Base-by-base conservation (phyloP, 2,113 vertebrate species). In the Microcebus ravelobensis region DNA sequence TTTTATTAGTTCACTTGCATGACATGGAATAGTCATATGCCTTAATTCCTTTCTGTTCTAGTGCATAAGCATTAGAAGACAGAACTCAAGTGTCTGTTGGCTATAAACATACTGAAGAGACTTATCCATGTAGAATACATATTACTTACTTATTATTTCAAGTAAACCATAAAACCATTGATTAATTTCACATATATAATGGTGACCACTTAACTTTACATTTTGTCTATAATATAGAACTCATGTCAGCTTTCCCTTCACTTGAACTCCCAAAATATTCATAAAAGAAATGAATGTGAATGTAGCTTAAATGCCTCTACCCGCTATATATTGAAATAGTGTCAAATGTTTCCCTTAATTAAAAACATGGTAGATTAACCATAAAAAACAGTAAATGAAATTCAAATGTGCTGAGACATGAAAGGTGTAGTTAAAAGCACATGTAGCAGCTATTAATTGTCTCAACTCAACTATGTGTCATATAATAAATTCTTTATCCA, bases 231-330 rank as follows among this genome's bases (percentile, higher is more conserved):
- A 92, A 74, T 45, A 1, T 31, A 21, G 77, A 65, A 83, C 27
- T 93, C 27, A 67, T 27, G 29, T 65, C 76, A 95, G 17, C 23
- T 92, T 82, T 93, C 36, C 74, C 15, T 91, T 95, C 61, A 77
- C 18, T 59, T 93, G 42, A 80, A 73, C 27, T 94, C 50, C 39
- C 36, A 42, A 95, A 90, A 90, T 80, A 95, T 42, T 74, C 92
- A 7, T 70, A 81, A 71, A 93, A 90, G 91, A 87, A 98, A 98
- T 90, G 73, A 93, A 95, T 86, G 61, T 94, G 36, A 96, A 93
- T 70, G 70, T 1, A 70, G 52, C 68, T 91, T 95, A 97, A 96
- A 48, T 95, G 80, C 27, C 63, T 10, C 70, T 92, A 91, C 13
- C 82, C 71, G 95, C 50, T n/a, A 94, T 90, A 31, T 2, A 1